Percentiles rank a stretch among this genome's conserved stretches.
These are phyloP conservation scores for Meteorus sp. DNA, from an alignment of 1,140 invertebrate species.

Conservation along the genomic window DNA sequence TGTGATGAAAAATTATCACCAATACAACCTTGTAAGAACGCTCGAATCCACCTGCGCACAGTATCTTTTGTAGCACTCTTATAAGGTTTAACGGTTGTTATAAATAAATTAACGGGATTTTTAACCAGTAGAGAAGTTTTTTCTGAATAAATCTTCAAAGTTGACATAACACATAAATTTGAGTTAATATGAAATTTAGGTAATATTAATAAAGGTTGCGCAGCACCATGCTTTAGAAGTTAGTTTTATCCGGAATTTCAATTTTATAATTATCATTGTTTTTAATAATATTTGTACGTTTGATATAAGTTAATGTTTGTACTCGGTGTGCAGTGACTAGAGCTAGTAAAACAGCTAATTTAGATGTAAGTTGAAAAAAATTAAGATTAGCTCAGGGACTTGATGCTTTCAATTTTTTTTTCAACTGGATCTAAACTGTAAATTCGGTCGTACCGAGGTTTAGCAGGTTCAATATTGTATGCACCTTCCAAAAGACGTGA, in stretches of 20 bases:
- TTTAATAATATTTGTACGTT: conserved; percentile 15
- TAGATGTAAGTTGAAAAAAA: conserved; percentile 7
- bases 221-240: conserved; percentile 11
- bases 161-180: conserved; percentile 10
- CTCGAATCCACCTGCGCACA: background rate
- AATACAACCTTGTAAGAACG: background rate
- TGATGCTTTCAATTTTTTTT: conserved; percentile 13
- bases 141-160: conserved; percentile 9
- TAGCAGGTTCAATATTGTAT: conserved; percentile 12
- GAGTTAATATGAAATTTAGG: conserved; percentile 3
- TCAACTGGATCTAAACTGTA: conserved; percentile 17
- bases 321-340: conserved; percentile 16
- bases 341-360: conserved; percentile 22
- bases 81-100: background rate
- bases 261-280: conserved; percentile 12
- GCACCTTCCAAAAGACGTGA: conserved; percentile 5
- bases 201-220: conserved; percentile 11
- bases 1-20: background rate
- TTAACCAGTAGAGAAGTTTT: background rate
- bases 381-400: conserved; percentile 4
- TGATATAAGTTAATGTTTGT: conserved; percentile 21
- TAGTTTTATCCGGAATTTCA: conserved; percentile 18
- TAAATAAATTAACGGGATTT: background rate
- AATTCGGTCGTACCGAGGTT: conserved; percentile 15
- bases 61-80: background rate